Base-by-base conservation (phyloP, 2,888 invertebrate genomes). In the Dynastes tityus region DNA sequence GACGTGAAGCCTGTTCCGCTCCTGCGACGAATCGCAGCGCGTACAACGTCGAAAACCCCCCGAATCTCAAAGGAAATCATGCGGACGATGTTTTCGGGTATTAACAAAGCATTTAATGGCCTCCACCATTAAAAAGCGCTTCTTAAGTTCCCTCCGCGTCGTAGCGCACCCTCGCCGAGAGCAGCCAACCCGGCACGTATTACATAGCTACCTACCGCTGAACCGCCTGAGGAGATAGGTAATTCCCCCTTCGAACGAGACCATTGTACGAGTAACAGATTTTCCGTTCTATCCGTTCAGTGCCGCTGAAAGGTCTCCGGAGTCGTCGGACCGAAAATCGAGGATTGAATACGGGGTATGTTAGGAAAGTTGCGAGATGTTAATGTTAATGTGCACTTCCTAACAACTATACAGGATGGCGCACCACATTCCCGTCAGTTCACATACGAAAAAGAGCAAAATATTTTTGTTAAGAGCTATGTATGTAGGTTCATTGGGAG, bases 41-140 rank as follows among this genome's bases (percentile, higher is more conserved):
- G 8, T 2, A 61, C 29, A 61, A 61, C n/a, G 22, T 6, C 29
- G 27, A 27, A 3, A 11, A 6, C 27, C n/a, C 11, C 27, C 22
- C 9, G 27, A 61, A 58, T 73, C 73, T 73, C 73, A 73, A 73
- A 73, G 73, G 73, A 73, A 73, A 73, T 73, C 73, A 73, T 58
- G 11, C 73, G 40, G 40, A 29, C 73, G 16, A 73, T 61, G 58
- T 58, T 73, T 61, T 37, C 16, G 16, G 22, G 61, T 58, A 61
- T 58, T 73, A 73, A 58, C 73, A 73, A 73, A 73, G 73, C 58
- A 61, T 73, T 73, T 73, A 73, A 73, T 73, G 73, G 73, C 40
- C 40, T 73, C 61, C 73, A 16, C 73, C 73, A 73, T 73, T 73
- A 73, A 73, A 73, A 73, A 73, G 58, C 61, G 61, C 37, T 73